Conservation (phyloP, 2,797 vertebrate genomes). For the Poecilia velifera region DNA sequence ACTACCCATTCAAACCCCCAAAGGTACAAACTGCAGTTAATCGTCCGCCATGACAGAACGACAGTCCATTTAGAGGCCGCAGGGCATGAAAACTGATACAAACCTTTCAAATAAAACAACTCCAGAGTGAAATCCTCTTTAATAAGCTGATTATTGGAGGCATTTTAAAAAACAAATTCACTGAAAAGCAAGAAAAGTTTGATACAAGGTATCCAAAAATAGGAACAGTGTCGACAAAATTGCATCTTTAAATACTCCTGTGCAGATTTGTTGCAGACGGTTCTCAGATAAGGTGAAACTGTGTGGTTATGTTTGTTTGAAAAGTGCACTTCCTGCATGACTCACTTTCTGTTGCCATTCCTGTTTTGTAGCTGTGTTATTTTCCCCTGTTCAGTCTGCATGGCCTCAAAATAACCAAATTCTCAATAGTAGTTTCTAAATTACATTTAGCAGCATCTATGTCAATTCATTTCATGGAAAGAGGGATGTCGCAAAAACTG, state of each 20-base stretch:
- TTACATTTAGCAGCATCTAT: background rate
- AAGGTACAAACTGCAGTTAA: constrained; percentile 81
- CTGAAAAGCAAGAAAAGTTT: background rate
- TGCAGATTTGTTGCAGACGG: background rate
- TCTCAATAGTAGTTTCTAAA: background rate
- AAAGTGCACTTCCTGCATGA: background rate
- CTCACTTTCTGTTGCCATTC: background rate
- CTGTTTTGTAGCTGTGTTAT: constrained; percentile 1
- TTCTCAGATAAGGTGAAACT: constrained; percentile 7
- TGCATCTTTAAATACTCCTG: background rate
- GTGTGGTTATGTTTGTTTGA: constrained; percentile 5
- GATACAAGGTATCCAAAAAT: background rate
- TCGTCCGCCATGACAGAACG: background rate
- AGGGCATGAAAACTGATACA: background rate
- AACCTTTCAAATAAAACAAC: too few species aligned
- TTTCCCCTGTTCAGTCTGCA: constrained; percentile 1
- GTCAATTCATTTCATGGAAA: background rate
- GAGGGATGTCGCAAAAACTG: background rate
- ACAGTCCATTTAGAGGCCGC: background rate
- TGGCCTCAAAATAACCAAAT: background rate
- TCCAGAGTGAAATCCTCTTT: background rate
- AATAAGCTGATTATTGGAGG: background rate
- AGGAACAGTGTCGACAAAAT: background rate
- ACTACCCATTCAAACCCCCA: constrained; percentile 97
- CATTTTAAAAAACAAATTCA: background rate